phyloP scores from a whole-genome alignment of 2,797 vertebrate genomes.

The Babyrousa celebensis region DNA sequence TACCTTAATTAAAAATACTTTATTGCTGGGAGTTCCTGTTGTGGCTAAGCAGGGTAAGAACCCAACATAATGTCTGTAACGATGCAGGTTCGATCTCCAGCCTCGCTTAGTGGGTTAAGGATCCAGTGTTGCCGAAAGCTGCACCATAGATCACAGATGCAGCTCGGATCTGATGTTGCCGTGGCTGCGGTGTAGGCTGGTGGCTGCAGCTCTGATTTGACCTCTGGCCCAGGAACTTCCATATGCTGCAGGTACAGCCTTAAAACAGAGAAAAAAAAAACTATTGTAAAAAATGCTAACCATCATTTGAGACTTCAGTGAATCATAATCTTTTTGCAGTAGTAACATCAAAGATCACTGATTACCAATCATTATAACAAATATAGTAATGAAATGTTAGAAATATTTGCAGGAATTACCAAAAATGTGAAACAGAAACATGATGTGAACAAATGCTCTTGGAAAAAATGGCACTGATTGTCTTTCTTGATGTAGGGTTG shows the following conservation, averaged over 20 bases:
- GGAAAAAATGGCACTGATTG: not conserved
- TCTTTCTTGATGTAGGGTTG: not conserved
- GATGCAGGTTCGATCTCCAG: no score
- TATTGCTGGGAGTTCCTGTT: not conserved
- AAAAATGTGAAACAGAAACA: not conserved
- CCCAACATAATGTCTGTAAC: no score
- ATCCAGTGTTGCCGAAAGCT: no score
- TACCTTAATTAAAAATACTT: not conserved
- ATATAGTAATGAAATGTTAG: not conserved
- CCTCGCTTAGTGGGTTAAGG: no score
- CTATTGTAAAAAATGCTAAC: not conserved
- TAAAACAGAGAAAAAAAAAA: not conserved
- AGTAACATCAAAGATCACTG: not conserved
- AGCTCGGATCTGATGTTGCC: no score
- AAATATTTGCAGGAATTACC: not conserved
- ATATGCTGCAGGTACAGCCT: no score
- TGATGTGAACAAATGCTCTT: not conserved
- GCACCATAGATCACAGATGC: no score
- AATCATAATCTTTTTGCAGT: not conserved
- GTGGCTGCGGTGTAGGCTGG: no score
- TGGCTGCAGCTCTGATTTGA: no score
- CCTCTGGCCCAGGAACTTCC: no score
- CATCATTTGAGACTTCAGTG: not conserved
- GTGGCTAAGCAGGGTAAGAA: no score
- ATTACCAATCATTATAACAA: not conserved